Evolutionary conservation across 1,140 invertebrate species (phyloP).

Genomic region (Lordiphosa stackelbergi): DNA sequence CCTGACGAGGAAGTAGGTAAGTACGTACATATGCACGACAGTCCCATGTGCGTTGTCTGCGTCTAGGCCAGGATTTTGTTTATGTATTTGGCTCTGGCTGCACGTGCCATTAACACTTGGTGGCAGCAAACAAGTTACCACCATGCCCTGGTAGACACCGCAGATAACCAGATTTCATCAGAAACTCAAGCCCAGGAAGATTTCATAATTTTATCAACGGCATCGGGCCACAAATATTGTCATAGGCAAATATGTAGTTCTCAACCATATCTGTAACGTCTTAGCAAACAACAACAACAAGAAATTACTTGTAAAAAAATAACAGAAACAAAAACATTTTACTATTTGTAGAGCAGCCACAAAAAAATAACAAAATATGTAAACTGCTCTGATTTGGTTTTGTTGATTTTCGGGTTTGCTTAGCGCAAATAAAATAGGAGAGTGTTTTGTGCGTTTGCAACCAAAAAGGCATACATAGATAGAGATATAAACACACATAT

Average conservation of each 20-base stretch:
- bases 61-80: slow-evolving; percentile 33
- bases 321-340: slow-evolving; percentile 31
- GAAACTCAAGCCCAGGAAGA: slow-evolving; percentile 48
- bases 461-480: slow-evolving; percentile 8
- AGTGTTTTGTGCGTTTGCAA: not conserved
- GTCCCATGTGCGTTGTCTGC: not conserved
- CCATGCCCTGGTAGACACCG: slow-evolving; percentile 19
- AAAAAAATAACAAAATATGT: slow-evolving; percentile 41
- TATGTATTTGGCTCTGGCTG: slow-evolving; percentile 39
- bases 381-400: slow-evolving; percentile 67
- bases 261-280: slow-evolving; percentile 54
- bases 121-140: slow-evolving; percentile 32
- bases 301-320: slow-evolving; percentile 48
- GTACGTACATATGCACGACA: slow-evolving; percentile 10
- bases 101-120: slow-evolving; percentile 76
- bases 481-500: slow-evolving; percentile 17
- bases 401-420: slow-evolving; percentile 27
- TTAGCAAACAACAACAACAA: slow-evolving; percentile 47
- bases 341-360: slow-evolving; percentile 61
- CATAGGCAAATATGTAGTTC: slow-evolving; percentile 55
- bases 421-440: slow-evolving; percentile 25
- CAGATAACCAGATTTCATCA: slow-evolving; percentile 64
- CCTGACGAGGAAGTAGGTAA: slow-evolving; percentile 13
- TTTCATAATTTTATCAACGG: slow-evolving; percentile 72
- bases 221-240: slow-evolving; percentile 57